Conservation (phyloP, 2,797 vertebrate species). For the Squalus acanthias region DNA sequence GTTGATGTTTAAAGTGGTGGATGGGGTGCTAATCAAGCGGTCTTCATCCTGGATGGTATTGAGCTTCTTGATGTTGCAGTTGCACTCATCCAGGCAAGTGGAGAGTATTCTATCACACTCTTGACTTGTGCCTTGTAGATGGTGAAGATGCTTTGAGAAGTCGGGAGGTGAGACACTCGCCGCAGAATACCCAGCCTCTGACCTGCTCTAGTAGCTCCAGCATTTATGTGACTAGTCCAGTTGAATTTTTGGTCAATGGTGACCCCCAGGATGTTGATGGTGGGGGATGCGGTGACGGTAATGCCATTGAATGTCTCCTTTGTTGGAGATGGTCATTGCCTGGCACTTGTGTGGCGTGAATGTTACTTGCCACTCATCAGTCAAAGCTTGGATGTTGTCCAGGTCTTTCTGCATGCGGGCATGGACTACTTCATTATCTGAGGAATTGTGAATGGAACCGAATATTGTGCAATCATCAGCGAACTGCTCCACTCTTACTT, state of each 20-base stretch:
- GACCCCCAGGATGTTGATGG: too few relatives aligned
- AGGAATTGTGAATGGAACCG: background rate
- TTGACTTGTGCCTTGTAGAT: background rate
- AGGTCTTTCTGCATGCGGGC: background rate
- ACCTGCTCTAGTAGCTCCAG: too few relatives aligned
- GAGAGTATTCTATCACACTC: background rate
- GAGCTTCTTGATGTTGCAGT: background rate
- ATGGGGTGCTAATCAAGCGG: background rate
- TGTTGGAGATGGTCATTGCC: background rate
- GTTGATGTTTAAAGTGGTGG: background rate
- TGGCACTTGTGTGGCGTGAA: background rate
- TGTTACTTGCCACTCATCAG: background rate
- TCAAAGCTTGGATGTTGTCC: background rate
- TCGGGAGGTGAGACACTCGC: background rate
- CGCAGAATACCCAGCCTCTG: background rate
- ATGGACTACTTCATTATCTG: background rate
- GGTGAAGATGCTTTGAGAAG: background rate
- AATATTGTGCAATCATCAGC: background rate
- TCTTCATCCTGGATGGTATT: background rate
- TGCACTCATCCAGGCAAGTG: background rate
- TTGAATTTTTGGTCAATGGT: too few relatives aligned
- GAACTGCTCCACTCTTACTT: background rate
- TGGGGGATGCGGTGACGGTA: too few relatives aligned
- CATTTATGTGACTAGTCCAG: too few relatives aligned
- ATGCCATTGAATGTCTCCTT: background rate